These are phyloP conservation scores for Pomacea canaliculata DNA, from an alignment of 2,888 invertebrate species.

Conservation along the genomic window DNA sequence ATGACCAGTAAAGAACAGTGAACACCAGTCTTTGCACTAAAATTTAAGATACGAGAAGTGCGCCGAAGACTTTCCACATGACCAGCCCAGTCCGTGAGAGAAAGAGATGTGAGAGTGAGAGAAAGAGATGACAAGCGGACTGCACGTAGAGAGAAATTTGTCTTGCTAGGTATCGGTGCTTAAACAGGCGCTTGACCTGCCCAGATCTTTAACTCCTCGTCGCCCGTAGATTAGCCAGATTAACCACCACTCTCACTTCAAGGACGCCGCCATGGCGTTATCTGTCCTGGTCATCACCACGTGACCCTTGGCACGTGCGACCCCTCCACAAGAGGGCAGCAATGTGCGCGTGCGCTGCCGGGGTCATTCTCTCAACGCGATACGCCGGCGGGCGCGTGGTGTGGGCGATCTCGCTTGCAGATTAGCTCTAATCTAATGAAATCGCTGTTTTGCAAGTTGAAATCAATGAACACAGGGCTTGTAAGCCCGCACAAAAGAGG, in stretches of 20 bases:
- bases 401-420: neutral
- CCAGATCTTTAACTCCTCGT: slow-evolving; percentile 1
- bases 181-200: no score
- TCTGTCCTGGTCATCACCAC: slow-evolving; percentile 18
- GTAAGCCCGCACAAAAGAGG: slow-evolving; percentile 4
- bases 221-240: slow-evolving; percentile 11
- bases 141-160: no score
- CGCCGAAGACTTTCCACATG: no score
- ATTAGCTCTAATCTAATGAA: slow-evolving; percentile 23
- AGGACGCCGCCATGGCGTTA: slow-evolving; percentile 13
- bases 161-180: no score
- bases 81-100: no score
- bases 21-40: no score
- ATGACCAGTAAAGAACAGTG: no score
- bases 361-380: no score
- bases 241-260: slow-evolving; percentile 20
- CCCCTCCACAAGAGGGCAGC: neutral
- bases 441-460: slow-evolving; percentile 16
- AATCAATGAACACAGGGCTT: slow-evolving; percentile 13
- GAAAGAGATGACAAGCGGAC: no score
- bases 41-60: no score
- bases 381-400: neutral
- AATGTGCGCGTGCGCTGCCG: slow-evolving; percentile 10
- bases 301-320: slow-evolving; percentile 22
- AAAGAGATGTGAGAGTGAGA: no score